These are phyloP conservation scores for Centruroides vittatus DNA, from an alignment of 1,140 invertebrate species.

Conservation along the genomic window DNA sequence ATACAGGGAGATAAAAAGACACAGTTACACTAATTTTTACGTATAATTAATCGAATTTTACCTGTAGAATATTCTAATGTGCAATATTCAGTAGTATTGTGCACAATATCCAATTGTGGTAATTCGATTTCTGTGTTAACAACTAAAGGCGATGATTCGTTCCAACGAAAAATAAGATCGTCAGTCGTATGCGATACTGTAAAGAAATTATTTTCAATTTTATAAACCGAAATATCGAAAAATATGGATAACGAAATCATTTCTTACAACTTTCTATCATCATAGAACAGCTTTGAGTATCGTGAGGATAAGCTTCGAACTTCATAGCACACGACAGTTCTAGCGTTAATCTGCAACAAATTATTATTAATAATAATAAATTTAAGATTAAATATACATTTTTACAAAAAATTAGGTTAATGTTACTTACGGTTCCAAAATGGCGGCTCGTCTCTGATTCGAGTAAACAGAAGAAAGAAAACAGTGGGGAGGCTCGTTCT, in stretches of 20 bases:
- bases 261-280: conserved; percentile 29
- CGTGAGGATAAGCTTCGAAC: conserved; percentile 71
- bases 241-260: conserved; percentile 3
- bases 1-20: too few species aligned
- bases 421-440: too few species aligned
- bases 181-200: conserved; percentile 32
- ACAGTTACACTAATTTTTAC: too few species aligned
- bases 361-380: too few species aligned
- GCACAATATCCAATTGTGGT: conserved; percentile 28
- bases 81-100: conserved; percentile 27
- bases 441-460: too few species aligned
- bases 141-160: conserved; percentile 26
- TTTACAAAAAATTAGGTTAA: not conserved
- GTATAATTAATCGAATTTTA: conserved; percentile 3
- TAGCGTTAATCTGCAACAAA: conserved; percentile 50
- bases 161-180: conserved; percentile 31
- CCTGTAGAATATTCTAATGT: conserved; percentile 30
- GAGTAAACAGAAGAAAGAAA: too few species aligned
- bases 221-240: too few species aligned
- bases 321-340: conserved; percentile 85
- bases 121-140: conserved; percentile 30
- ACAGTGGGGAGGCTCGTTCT: too few species aligned
- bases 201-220: conserved; percentile 6
- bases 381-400: too few species aligned
- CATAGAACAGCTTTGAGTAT: conserved; percentile 27